phyloP scores from a whole-genome alignment of 2,797 vertebrate species.

The Myotis myotis region DNA sequence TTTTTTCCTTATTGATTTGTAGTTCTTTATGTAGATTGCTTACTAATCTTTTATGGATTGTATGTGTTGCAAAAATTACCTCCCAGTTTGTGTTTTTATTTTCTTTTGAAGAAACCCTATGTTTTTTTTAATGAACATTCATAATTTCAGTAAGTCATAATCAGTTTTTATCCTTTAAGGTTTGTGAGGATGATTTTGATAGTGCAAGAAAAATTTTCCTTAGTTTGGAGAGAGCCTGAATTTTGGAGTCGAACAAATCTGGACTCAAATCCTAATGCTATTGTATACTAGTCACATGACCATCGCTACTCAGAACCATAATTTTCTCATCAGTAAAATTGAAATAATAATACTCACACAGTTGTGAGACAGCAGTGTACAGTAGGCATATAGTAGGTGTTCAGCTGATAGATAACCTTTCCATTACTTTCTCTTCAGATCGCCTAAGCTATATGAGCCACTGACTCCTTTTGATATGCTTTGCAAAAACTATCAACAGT shows the following conservation, averaged over 20 bases:
- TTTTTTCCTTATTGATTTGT: slow-evolving; percentile 18
- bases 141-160: background rate
- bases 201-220: background rate
- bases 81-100: background rate
- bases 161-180: background rate
- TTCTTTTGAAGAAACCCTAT: background rate
- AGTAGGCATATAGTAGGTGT: background rate
- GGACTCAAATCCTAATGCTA: background rate
- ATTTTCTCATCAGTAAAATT: background rate
- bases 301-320: background rate
- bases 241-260: background rate
- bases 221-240: background rate
- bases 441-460: background rate
- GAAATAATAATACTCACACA: background rate
- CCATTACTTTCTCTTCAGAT: background rate
- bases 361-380: background rate
- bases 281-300: background rate
- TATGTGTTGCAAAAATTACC: background rate
- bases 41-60: background rate
- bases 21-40: background rate
- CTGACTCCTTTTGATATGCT: background rate
- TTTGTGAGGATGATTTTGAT: slow-evolving; percentile 21
- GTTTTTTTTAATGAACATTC: slow-evolving; percentile 33
- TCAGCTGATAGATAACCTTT: background rate
- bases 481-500: slow-evolving; percentile 2